Evolutionary conservation across 2,113 vertebrate species (phyloP).

Genomic region (Halichoerus grypus): DNA sequence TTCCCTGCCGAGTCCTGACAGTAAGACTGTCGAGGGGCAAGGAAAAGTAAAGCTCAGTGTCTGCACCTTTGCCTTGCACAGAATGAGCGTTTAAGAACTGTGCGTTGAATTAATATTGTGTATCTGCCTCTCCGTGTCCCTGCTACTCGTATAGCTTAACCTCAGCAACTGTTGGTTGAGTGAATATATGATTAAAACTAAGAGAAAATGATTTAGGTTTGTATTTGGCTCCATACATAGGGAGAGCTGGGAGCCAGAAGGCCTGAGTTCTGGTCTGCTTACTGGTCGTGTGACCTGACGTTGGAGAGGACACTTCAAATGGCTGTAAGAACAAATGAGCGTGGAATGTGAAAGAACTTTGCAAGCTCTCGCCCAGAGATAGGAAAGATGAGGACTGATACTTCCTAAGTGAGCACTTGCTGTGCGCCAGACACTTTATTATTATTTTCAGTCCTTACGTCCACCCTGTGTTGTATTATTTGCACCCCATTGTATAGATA

Average conservation of each 20-base stretch:
- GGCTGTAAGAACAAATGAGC: not conserved
- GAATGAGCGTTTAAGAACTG: not conserved
- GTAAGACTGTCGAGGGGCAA: no score
- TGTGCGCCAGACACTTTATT: not conserved
- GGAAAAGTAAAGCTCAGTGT: not conserved
- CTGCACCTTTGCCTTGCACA: not conserved
- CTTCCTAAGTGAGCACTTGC: not conserved
- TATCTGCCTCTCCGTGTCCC: not conserved
- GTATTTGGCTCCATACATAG: not conserved
- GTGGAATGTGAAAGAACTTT: not conserved
- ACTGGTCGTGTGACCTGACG: not conserved
- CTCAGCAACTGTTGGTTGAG: not conserved
- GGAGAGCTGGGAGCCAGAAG: not conserved
- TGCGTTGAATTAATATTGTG: accelerated
- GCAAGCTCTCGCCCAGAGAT: not conserved
- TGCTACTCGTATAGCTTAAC: not conserved
- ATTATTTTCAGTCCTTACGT: not conserved
- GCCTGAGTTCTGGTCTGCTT: not conserved
- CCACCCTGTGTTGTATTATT: not conserved
- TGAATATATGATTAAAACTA: not conserved
- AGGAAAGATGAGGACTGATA: not conserved
- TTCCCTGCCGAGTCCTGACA: not conserved
- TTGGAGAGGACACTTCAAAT: not conserved
- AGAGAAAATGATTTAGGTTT: not conserved
- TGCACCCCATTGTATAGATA: not conserved